These are phyloP conservation scores for Cecidostiba fungosa DNA, from an alignment of 2,888 invertebrate genomes.

Conservation along the genomic window DNA sequence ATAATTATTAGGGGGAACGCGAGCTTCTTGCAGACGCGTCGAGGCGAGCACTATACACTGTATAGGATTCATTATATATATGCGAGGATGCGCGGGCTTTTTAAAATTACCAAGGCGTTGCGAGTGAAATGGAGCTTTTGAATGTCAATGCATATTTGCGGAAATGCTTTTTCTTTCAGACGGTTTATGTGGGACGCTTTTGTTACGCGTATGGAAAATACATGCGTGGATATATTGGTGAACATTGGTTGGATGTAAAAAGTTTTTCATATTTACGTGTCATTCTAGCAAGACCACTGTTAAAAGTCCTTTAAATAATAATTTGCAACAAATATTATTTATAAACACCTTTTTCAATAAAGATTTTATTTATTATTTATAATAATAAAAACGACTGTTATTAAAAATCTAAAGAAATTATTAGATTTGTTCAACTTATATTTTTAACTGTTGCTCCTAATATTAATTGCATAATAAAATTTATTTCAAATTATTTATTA, in stretches of 20 bases:
- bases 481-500: no score
- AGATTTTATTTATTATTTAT: no score
- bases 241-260: not conserved
- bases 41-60: not conserved
- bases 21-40: conserved; percentile 25
- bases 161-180: not conserved
- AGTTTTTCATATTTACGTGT: no score
- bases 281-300: no score
- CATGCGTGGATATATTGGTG: not conserved
- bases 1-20: not conserved
- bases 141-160: conserved; percentile 13
- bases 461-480: no score
- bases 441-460: no score
- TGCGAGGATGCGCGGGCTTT: conserved; percentile 31
- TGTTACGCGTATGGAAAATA: not conserved
- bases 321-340: no score
- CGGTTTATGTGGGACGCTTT: not conserved
- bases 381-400: no score
- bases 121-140: not conserved
- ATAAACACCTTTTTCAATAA: no score
- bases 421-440: no score
- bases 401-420: no score
- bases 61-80: not conserved
- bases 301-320: no score
- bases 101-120: conserved; percentile 18